These are phyloP conservation scores for Drosophila emarginata DNA, from an alignment of 2,888 invertebrate species.

Conservation along the genomic window DNA sequence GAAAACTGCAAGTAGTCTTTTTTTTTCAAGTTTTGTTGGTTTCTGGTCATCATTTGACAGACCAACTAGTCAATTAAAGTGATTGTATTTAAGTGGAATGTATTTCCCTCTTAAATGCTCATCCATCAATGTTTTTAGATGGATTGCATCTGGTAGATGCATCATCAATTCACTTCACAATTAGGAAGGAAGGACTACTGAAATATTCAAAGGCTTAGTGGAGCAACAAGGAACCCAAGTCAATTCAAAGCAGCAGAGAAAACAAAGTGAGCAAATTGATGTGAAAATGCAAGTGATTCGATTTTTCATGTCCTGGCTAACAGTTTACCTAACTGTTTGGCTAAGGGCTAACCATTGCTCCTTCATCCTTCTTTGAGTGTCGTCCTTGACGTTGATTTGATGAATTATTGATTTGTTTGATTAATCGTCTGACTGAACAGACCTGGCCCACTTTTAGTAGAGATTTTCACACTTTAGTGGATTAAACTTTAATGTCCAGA, in stretches of 20 bases:
- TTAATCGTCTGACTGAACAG: constrained; percentile 55
- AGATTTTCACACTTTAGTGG: constrained; percentile 43
- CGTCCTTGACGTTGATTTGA: constrained; percentile 58
- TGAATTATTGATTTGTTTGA: constrained; percentile 74
- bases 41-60: not conserved
- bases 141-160: constrained; percentile 38
- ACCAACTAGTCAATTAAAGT: not conserved
- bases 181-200: constrained; percentile 19
- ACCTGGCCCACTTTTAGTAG: constrained; percentile 5
- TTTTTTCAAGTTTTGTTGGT: not conserved
- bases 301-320: constrained; percentile 50
- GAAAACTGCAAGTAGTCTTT: too few relatives aligned
- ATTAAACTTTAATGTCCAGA: constrained; percentile 47
- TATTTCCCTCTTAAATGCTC: constrained; percentile 10
- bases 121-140: constrained; percentile 38
- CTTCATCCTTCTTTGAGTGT: constrained; percentile 22
- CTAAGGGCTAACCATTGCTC: not conserved
- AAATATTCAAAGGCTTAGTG: constrained; percentile 27
- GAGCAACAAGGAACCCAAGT: not conserved
- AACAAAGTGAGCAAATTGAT: constrained; percentile 55
- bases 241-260: not conserved
- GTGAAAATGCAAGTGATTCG: constrained; percentile 64
- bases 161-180: constrained; percentile 25
- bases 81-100: not conserved
- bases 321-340: constrained; percentile 6